Evolutionary conservation across 2,797 vertebrate species (phyloP).

Genomic region (Clarias pachynema): DNA sequence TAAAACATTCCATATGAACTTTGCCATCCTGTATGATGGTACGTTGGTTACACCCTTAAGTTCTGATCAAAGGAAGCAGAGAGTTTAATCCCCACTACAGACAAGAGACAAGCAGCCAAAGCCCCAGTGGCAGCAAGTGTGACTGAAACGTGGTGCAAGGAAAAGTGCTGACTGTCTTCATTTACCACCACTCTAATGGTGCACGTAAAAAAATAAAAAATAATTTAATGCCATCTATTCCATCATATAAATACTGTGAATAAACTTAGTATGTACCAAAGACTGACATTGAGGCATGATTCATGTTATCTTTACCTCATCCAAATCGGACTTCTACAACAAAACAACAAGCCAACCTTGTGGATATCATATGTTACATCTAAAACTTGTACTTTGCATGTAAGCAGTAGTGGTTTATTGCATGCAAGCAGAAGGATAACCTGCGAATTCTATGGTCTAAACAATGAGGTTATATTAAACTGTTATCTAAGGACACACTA

Average conservation of each 20-base stretch:
- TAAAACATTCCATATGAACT: background rate
- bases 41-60: background rate
- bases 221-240: background rate
- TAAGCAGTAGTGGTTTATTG: too few relatives aligned
- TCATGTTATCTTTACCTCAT: too few relatives aligned
- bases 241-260: background rate
- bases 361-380: too few relatives aligned
- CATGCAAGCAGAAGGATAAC: too few relatives aligned
- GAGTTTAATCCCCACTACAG: slow-evolving; percentile 23
- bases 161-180: slow-evolving; percentile 15
- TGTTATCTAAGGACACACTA: too few relatives aligned
- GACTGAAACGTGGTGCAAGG: slow-evolving; percentile 25
- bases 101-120: slow-evolving; percentile 28
- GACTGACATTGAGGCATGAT: too few relatives aligned
- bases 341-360: too few relatives aligned
- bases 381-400: too few relatives aligned
- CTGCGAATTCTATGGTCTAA: too few relatives aligned
- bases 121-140: slow-evolving; percentile 35
- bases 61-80: background rate
- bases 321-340: too few relatives aligned
- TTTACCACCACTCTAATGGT: background rate
- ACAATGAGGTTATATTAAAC: too few relatives aligned
- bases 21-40: background rate
- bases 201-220: background rate
- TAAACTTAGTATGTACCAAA: too few relatives aligned